Evolutionary conservation across 2,113 vertebrate genomes (phyloP).

Genomic region (Scomber colias): DNA sequence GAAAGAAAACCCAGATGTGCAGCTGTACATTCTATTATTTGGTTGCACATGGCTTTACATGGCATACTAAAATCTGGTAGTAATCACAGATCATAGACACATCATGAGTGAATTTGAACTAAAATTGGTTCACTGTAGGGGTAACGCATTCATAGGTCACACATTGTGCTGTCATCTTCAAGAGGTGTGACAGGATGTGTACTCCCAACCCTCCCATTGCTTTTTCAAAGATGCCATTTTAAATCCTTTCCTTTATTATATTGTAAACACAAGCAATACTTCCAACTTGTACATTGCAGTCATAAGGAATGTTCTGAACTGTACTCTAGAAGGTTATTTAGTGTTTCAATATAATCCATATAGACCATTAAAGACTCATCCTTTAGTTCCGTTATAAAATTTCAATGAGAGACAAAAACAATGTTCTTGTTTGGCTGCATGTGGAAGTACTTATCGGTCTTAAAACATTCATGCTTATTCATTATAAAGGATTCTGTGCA

Average conservation of each 20-base stretch:
- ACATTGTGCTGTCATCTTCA: background rate
- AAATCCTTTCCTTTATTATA: conserved; percentile 14
- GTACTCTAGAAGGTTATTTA: conserved; percentile 43
- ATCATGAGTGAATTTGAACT: background rate
- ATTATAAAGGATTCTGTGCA: conserved; percentile 56
- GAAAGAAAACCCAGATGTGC: too few species aligned
- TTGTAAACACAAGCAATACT: conserved; percentile 5
- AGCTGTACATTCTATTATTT: background rate
- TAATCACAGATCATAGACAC: background rate
- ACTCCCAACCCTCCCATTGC: background rate
- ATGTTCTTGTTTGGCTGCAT: conserved; percentile 60
- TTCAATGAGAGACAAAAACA: conserved; percentile 54
- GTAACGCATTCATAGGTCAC: background rate
- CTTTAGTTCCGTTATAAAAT: conserved; percentile 43
- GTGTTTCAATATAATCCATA: conserved; percentile 52
- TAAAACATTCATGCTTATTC: conserved; percentile 76
- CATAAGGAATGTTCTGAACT: conserved; percentile 11
- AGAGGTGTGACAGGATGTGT: background rate
- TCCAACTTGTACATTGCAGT: background rate
- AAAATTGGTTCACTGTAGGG: too few species aligned
- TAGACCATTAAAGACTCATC: conserved; percentile 46
- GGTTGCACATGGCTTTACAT: background rate
- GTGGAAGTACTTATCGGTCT: conserved; percentile 62
- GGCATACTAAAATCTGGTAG: background rate
- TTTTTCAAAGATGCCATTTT: background rate